phyloP scores from a whole-genome alignment of 1,140 invertebrate species.

The Drosophila pachea region DNA sequence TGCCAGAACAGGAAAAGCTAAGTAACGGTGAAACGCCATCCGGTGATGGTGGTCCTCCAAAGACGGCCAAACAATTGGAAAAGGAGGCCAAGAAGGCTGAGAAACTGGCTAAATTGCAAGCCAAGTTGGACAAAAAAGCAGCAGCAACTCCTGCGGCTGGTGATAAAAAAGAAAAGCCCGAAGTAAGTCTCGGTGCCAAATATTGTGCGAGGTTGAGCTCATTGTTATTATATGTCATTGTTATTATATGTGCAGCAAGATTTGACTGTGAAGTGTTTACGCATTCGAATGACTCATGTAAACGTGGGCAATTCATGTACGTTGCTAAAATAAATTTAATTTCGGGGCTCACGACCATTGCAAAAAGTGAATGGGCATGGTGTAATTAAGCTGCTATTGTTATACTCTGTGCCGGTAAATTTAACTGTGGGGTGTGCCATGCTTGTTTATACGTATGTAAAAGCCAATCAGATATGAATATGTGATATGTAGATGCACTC shows the following conservation, averaged over 20 bases:
- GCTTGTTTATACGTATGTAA: background rate
- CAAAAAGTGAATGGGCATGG: conserved; percentile 22
- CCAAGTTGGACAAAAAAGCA: conserved; percentile 91
- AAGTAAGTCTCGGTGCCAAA: conserved; percentile 80
- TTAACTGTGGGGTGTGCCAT: background rate
- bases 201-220: conserved; percentile 6
- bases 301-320: conserved; percentile 13
- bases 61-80: conserved; percentile 92
- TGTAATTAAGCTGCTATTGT: conserved; percentile 15
- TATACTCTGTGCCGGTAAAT: background rate
- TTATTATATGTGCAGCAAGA: conserved; percentile 7
- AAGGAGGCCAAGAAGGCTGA: conserved; percentile 94
- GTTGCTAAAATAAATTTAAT: background rate
- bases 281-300: conserved; percentile 28
- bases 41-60: conserved; percentile 80
- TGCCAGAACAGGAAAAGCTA: conserved; percentile 41
- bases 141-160: conserved; percentile 78
- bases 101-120: conserved; percentile 94
- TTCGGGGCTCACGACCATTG: conserved; percentile 6
- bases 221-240: too few relatives aligned
- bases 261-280: conserved; percentile 6
- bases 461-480: background rate
- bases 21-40: conserved; percentile 25
- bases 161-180: conserved; percentile 83
- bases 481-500: too few relatives aligned